Evolutionary conservation across 1,140 invertebrate genomes (phyloP).

Genomic region (Rhopalosiphum maidis): DNA sequence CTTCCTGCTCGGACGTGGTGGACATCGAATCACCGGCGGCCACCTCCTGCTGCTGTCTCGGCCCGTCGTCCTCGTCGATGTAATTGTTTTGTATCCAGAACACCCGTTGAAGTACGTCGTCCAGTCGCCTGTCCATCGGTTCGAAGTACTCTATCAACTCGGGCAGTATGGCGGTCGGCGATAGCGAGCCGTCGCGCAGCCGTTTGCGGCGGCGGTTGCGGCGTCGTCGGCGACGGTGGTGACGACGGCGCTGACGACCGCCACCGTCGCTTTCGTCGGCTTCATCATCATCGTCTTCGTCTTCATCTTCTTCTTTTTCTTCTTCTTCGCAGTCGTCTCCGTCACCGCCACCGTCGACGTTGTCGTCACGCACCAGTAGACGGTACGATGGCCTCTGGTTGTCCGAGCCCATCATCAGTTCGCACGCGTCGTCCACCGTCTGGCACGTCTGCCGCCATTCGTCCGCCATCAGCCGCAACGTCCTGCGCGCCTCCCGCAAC

Average conservation of each 20-base stretch:
- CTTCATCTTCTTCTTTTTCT: too few species aligned
- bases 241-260: not conserved
- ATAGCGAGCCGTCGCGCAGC: not conserved
- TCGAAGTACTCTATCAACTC: not conserved
- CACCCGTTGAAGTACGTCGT: not conserved
- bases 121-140: not conserved
- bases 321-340: not conserved
- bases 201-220: not conserved
- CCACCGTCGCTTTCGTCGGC: not conserved
- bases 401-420: not conserved
- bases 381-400: not conserved
- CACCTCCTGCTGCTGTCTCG: not conserved
- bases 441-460: slow-evolving; percentile 17
- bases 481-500: not conserved
- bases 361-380: not conserved
- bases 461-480: not conserved
- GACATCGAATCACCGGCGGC: not conserved
- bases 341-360: not conserved
- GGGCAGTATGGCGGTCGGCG: not conserved
- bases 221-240: too few species aligned
- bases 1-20: slow-evolving; percentile 3
- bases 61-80: not conserved
- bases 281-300: not conserved
- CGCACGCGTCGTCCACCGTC: not conserved
- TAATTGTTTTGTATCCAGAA: not conserved